phyloP scores from a whole-genome alignment of 2,113 vertebrate species.

The Callocephalon fimbriatum region DNA sequence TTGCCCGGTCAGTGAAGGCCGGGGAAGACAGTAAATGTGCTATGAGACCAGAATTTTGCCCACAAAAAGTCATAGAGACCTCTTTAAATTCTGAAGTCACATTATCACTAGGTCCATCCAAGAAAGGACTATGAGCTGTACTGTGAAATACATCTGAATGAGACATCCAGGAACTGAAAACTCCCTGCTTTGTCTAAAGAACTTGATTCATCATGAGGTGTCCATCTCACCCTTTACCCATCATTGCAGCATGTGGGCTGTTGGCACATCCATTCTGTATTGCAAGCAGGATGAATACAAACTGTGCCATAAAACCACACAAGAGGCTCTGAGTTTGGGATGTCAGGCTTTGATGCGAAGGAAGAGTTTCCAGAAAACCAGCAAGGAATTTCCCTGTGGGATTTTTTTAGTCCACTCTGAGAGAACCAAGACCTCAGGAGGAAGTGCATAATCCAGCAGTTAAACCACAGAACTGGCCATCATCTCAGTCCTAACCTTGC shows the following conservation, averaged over 20 bases:
- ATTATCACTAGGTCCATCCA: not conserved
- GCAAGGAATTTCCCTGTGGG: slow-evolving; percentile 36
- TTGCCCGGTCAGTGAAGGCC: not conserved
- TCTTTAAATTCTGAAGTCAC: not conserved
- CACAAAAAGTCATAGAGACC: not conserved
- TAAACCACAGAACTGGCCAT: slow-evolving; percentile 17
- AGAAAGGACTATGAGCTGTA: not conserved
- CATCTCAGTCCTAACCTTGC: not conserved
- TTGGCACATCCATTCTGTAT: not conserved
- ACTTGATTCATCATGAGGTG: slow-evolving; percentile 43
- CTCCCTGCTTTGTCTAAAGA: not conserved
- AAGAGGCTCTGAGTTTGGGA: not conserved
- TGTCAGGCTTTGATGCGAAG: not conserved
- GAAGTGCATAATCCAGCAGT: not conserved
- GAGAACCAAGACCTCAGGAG: not conserved
- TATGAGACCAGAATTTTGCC: not conserved
- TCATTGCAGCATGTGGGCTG: not conserved
- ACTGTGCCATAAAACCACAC: slow-evolving; percentile 35
- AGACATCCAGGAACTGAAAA: slow-evolving; percentile 9
- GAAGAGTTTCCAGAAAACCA: slow-evolving; percentile 17
- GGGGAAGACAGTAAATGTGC: not conserved
- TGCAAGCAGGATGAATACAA: not conserved
- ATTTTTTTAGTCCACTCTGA: not conserved
- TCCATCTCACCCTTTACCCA: not conserved
- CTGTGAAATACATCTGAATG: not conserved